A percentile compares a stretch with the other conserved stretches of the same genome.
phyloP scores from a whole-genome alignment of 2,888 invertebrate species.

The Epistrophella euchroma region DNA sequence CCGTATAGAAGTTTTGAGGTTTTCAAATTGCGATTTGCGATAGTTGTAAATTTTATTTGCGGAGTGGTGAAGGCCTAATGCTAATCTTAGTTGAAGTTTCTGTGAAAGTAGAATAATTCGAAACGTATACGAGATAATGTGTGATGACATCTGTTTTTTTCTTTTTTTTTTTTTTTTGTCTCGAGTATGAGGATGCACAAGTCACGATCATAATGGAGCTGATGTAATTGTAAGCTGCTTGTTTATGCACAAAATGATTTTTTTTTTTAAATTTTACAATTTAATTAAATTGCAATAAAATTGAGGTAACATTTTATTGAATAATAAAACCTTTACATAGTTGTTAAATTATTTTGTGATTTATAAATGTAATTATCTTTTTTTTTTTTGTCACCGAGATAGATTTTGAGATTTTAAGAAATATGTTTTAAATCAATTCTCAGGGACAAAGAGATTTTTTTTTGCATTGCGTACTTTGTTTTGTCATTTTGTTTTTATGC shows the following conservation, averaged over 20 bases:
- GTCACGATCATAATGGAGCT: slow-evolving; percentile 49
- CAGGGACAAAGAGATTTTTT: neutral
- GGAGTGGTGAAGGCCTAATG: slow-evolving; percentile 52
- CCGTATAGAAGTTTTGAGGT: slow-evolving; percentile 2
- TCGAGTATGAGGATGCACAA: slow-evolving; percentile 38
- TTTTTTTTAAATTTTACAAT: slow-evolving; percentile 13
- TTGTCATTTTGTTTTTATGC: neutral
- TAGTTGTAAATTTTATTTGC: slow-evolving; percentile 16
- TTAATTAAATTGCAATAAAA: slow-evolving; percentile 26
- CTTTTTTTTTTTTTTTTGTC: slow-evolving; percentile 23
- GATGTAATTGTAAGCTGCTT: slow-evolving; percentile 29
- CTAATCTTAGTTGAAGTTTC: slow-evolving; percentile 39
- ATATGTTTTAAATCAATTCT: slow-evolving; percentile 11
- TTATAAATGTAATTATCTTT: slow-evolving; percentile 1
- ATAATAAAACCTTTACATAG: neutral
- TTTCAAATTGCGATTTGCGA: neutral
- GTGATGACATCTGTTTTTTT: slow-evolving; percentile 49
- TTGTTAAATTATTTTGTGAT: neutral
- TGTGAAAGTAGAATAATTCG: slow-evolving; percentile 5
- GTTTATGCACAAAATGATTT: slow-evolving; percentile 5
- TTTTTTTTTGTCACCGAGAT: neutral
- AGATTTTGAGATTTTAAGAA: neutral
- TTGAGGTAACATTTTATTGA: slow-evolving; percentile 1
- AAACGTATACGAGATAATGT: slow-evolving; percentile 16
- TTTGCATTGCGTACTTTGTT: neutral